Evolutionary conservation across 2,888 invertebrate species (phyloP), one percentile per base, ranked within the genome.

Genomic region (Thera britannica): DNA sequence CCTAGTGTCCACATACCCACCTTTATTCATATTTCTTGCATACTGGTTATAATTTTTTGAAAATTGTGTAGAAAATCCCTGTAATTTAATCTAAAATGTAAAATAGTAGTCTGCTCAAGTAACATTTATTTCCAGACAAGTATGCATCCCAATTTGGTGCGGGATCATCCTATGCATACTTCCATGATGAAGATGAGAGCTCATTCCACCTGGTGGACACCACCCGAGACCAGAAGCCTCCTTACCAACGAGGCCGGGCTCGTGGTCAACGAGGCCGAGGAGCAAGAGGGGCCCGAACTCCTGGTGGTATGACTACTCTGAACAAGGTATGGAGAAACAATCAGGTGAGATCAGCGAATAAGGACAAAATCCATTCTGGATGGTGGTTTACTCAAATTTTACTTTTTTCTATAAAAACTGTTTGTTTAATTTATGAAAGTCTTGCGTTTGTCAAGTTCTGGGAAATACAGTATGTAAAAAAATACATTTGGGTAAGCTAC

Each of bases 171-270:
- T 99, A 99, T 90, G 98, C 99, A 0, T 99, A 99, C 89, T 98
- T 98, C 86, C 99, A 99, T 81, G 99, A 99, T 80, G 99, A 99
- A 87, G 99, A 99, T 86, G 99, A 99, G 88, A 97, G 98, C 76
- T 97, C 98, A 61, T 99, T 99, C 95, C 99, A 99, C 88, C 94
- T 99, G 92, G 99, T 99, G 77, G 99, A 99, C 84, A 98, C 98
- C 0, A 97, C 98, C 0, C 95, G 98, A 46, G 96, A 97, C 2
- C 97, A 97, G 81, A 98, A 98, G 83, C 98, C 98, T 2, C 97
- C 98, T 11, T 99, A 99, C 90, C 99, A 99, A 87, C 96, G 99
- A 11, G 98, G 98, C 5, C 96, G 98, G 12, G 98, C 97, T 90
- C 96, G 98, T 0, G 97, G 97, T 2, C 96, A 97, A 82, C 94